Conservation (phyloP, 2,113 vertebrate species). For the Taxidea taxus region DNA sequence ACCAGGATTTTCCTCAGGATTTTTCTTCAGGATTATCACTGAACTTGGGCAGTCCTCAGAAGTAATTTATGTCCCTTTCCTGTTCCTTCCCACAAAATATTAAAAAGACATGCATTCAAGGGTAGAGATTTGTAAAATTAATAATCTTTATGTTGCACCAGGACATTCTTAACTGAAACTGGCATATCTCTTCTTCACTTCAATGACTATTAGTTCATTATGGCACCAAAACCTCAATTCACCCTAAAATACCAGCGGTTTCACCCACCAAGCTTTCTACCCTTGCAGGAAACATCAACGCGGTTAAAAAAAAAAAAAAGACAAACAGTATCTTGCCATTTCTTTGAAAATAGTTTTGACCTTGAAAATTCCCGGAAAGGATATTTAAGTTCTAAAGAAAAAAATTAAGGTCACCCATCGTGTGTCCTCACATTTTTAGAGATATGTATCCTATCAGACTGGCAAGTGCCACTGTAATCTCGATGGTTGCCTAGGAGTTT, state of each 20-base stretch:
- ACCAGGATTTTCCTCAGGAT: background rate
- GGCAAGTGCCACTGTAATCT: background rate
- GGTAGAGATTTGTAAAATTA: background rate
- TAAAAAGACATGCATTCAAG: background rate
- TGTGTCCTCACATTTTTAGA: background rate
- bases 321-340: background rate
- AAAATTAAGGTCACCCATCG: background rate
- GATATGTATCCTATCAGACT: background rate
- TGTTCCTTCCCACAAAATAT: background rate
- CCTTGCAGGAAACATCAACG: background rate
- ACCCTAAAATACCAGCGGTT: background rate
- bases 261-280: background rate
- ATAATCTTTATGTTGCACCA: background rate
- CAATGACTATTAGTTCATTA: background rate
- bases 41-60: background rate
- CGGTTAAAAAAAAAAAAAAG: background rate
- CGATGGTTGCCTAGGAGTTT: background rate
- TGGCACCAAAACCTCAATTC: background rate
- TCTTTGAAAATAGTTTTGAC: background rate
- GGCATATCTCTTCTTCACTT: background rate
- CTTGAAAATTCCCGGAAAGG: background rate
- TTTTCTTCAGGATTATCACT: background rate
- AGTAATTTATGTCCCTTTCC: background rate
- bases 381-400: background rate
- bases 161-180: background rate